A percentile compares a stretch with the other conserved stretches of the same genome.
phyloP scores from a whole-genome alignment of 2,888 invertebrate species.

The Bellardia pandia region DNA sequence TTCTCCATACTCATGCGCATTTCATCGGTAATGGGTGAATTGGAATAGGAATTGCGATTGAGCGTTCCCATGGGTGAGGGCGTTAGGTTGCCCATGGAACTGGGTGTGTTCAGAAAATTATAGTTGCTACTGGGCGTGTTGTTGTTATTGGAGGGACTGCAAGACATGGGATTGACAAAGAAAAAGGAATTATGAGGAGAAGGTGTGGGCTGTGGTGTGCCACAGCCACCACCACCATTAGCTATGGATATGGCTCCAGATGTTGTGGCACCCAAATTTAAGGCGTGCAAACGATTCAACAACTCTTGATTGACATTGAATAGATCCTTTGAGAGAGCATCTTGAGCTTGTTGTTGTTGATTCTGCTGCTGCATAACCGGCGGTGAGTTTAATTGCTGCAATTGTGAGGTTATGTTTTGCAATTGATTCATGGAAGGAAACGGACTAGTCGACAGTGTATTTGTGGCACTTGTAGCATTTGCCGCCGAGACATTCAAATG shows the following conservation, averaged over 20 bases:
- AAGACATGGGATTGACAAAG: constrained; percentile 83
- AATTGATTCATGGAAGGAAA: constrained; percentile 82
- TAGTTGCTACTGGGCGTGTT: constrained; percentile 78
- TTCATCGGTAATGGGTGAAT: constrained; percentile 79
- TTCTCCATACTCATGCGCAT: constrained; percentile 82
- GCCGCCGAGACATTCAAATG: constrained; percentile 77
- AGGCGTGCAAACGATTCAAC: constrained; percentile 83
- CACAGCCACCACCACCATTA: constrained; percentile 73
- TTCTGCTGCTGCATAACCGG: constrained; percentile 73
- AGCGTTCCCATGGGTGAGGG: constrained; percentile 83
- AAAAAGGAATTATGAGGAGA: constrained; percentile 83
- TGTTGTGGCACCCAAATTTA: constrained; percentile 80
- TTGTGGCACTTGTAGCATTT: constrained; percentile 76
- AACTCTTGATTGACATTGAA: constrained; percentile 84
- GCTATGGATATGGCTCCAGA: constrained; percentile 73
- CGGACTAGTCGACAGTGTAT: constrained; percentile 76
- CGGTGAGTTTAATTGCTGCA: constrained; percentile 79
- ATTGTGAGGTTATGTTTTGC: constrained; percentile 81
- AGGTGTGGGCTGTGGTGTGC: constrained; percentile 75
- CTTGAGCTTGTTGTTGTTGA: constrained; percentile 78
- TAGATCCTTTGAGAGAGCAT: constrained; percentile 83
- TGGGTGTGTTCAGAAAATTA: constrained; percentile 80
- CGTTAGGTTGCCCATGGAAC: constrained; percentile 79
- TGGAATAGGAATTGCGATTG: constrained; percentile 83
- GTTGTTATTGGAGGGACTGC: constrained; percentile 80